Evolutionary conservation across 2,797 vertebrate species (phyloP).

Genomic region (Sebastiscus tertius): DNA sequence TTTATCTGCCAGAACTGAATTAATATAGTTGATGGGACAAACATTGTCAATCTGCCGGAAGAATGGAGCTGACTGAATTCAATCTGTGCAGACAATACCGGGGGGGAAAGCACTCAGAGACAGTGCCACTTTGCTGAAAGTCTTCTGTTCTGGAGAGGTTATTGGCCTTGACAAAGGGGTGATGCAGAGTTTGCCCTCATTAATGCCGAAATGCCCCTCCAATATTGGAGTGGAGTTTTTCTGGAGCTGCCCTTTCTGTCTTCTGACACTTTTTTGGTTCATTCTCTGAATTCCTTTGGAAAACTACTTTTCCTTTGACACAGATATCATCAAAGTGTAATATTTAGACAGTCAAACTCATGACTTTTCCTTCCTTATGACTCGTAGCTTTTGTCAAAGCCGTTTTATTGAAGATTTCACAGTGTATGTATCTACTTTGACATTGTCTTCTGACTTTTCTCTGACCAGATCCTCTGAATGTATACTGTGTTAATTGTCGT

Average conservation of each 20-base stretch:
- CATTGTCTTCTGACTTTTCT: slow-evolving; percentile 63
- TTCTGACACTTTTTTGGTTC: slow-evolving; percentile 22
- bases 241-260: slow-evolving; percentile 8
- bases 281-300: slow-evolving; percentile 16
- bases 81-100: slow-evolving; percentile 82
- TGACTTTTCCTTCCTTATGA: slow-evolving; percentile 24
- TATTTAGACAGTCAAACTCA: background rate
- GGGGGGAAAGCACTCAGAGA: slow-evolving; percentile 61
- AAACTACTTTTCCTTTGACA: background rate
- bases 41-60: slow-evolving; percentile 84
- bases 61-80: slow-evolving; percentile 84
- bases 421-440: slow-evolving; percentile 62
- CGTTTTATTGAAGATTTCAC: slow-evolving; percentile 41
- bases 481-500: slow-evolving; percentile 66
- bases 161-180: slow-evolving; percentile 74
- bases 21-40: slow-evolving; percentile 84
- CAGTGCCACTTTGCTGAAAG: slow-evolving; percentile 68
- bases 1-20: slow-evolving; percentile 81
- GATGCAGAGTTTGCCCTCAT: slow-evolving; percentile 78
- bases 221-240: slow-evolving; percentile 42
- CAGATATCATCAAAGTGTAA: background rate
- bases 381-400: slow-evolving; percentile 81
- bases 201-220: slow-evolving; percentile 61
- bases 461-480: slow-evolving; percentile 64
- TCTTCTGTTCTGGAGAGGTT: slow-evolving; percentile 77